phyloP scores from a whole-genome alignment of 2,113 vertebrate species.

The Poeciliopsis retropinna region DNA sequence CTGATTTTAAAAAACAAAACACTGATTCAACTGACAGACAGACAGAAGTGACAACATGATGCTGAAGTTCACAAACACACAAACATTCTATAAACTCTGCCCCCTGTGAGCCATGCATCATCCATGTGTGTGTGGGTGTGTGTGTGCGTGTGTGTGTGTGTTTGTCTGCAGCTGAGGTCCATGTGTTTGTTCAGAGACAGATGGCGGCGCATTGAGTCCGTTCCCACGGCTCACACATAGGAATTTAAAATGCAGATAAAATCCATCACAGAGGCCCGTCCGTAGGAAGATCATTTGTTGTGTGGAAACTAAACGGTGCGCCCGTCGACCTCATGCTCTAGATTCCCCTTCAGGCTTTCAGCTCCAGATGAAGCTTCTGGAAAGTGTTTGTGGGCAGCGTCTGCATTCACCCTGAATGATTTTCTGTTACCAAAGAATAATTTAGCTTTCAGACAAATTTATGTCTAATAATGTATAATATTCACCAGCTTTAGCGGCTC shows the following conservation, averaged over 20 bases:
- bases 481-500: neutral
- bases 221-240: slow-evolving; percentile 68
- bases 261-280: slow-evolving; percentile 54
- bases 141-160: slow-evolving; percentile 1
- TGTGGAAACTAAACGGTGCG: neutral
- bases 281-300: slow-evolving; percentile 8
- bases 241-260: slow-evolving; percentile 71
- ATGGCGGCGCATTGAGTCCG: slow-evolving; percentile 55
- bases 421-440: no score
- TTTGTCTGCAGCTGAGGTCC: slow-evolving; percentile 36
- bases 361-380: no score
- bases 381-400: no score
- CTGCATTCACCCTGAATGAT: no score
- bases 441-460: neutral
- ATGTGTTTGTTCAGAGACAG: slow-evolving; percentile 68
- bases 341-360: neutral
- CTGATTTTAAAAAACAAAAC: neutral
- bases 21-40: neutral
- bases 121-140: slow-evolving; percentile 2
- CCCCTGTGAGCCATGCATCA: slow-evolving; percentile 25
- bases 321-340: neutral
- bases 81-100: neutral
- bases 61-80: neutral
- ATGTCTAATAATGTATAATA: neutral
- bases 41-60: neutral